Base-by-base conservation (phyloP, 2,888 invertebrate species). In the Dryocosmus kuriphilus region DNA sequence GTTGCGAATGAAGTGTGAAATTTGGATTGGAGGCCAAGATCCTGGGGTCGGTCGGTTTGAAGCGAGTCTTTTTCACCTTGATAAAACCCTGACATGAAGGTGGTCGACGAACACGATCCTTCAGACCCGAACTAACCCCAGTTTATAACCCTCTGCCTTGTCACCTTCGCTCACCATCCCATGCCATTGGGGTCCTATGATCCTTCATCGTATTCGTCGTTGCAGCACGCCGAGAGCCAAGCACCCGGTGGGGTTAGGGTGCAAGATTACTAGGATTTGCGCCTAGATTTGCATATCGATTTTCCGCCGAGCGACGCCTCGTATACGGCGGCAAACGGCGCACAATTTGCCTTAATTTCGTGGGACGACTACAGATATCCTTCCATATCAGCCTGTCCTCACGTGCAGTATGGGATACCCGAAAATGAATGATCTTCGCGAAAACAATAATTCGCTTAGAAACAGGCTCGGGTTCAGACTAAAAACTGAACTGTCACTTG, bases 271-370 rank as follows among this genome's bases (percentile, higher is more conserved):
- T 89, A 88, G 90, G 89, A 91, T 91, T 90, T 90, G 88, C 89
- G 88, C 88, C 87, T 87, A 88, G 88, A 91, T 91, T 90, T 90
- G 86, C 91, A 91, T 91, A 91, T 91, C 90, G 91, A 91, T 91
- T 90, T 88, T 86, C 85, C 81, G 76, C 79, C 81, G 77, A 82
- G 82, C 77, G 83, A 81, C 85, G 82, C 74, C 77, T 85, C 86
- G 88, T 85, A 71, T 71, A 83, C 85, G 85, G 80, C 84, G 82
- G 84, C 85, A 85, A 89, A 83, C 82, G 85, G 82, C 85, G 83
- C 84, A 86, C 88, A 88, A 89, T 90, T 89, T 89, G 87, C 88
- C 88, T 89, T 89, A 88, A 90, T 90, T 90, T 89, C 82, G 85
- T 78, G 61, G 78, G 78, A 77, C 76, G 78, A 74, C 73, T 62